Evolutionary conservation across 2,797 vertebrate species (phyloP).

Genomic region (Phataginus tricuspis): DNA sequence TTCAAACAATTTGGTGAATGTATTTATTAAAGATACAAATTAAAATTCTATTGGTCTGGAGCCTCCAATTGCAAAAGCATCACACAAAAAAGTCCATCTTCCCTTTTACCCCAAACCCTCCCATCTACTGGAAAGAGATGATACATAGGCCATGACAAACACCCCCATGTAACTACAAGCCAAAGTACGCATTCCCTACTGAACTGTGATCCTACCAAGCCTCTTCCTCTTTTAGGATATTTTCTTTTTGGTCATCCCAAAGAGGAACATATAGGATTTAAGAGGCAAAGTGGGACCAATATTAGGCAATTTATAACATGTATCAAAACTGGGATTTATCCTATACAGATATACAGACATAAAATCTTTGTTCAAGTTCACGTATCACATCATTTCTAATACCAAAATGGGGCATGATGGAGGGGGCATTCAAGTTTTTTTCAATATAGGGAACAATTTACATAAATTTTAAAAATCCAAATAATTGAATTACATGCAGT

Average conservation of each 20-base stretch:
- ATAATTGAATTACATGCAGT: background rate
- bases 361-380: slow-evolving; percentile 19
- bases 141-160: background rate
- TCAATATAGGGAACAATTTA: background rate
- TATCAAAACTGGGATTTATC: slow-evolving; percentile 27
- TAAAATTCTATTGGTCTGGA: background rate
- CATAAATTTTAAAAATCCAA: slow-evolving; percentile 25
- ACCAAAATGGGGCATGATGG: background rate
- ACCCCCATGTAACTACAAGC: background rate
- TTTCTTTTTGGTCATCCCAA: slow-evolving; percentile 1
- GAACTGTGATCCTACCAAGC: background rate
- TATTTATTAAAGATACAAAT: slow-evolving; percentile 25
- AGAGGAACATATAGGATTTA: background rate
- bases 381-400: background rate
- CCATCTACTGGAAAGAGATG: background rate
- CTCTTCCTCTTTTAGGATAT: background rate
- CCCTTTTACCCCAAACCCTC: too few relatives aligned
- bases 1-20: background rate
- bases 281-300: background rate
- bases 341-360: background rate
- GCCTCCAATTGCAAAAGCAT: background rate
- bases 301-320: background rate
- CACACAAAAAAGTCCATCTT: background rate
- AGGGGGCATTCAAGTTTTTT: background rate
- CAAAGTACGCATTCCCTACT: background rate